These are phyloP conservation scores for Diaprepes abbreviatus DNA, from an alignment of 2,888 invertebrate genomes.

Conservation along the genomic window DNA sequence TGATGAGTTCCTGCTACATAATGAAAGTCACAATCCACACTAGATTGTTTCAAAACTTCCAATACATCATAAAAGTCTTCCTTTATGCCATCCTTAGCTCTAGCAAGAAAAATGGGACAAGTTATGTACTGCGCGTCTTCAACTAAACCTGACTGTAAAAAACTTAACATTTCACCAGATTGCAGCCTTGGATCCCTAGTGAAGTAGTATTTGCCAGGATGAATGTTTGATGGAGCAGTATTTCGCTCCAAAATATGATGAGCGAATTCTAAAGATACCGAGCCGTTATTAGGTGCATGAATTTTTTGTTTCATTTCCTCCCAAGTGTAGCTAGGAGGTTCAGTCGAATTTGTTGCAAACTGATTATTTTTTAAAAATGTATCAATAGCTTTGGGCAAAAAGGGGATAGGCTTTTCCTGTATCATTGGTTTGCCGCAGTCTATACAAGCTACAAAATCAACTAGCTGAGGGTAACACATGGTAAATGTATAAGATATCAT, in stretches of 20 bases:
- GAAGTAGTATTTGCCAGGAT: slow-evolving; percentile 66
- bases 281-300: slow-evolving; percentile 71
- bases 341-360: slow-evolving; percentile 61
- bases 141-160: neutral
- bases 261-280: slow-evolving; percentile 71
- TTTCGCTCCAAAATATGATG: slow-evolving; percentile 72
- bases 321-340: slow-evolving; percentile 75
- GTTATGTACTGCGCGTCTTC: slow-evolving; percentile 69
- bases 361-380: slow-evolving; percentile 67
- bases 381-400: slow-evolving; percentile 66
- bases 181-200: slow-evolving; percentile 39
- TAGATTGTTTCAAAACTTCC: slow-evolving; percentile 69
- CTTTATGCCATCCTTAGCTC: slow-evolving; percentile 69
- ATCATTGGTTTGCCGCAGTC: slow-evolving; percentile 68
- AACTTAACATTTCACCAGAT: neutral
- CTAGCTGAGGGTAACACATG: slow-evolving; percentile 73
- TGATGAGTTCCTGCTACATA: slow-evolving; percentile 80
- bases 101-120: slow-evolving; percentile 75
- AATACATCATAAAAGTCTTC: slow-evolving; percentile 72
- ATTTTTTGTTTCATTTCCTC: slow-evolving; percentile 73
- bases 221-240: slow-evolving; percentile 69
- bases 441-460: slow-evolving; percentile 72
- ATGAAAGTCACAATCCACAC: slow-evolving; percentile 72
- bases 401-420: neutral
- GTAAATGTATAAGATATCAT: slow-evolving; percentile 74